Base-by-base conservation (phyloP, 1,140 invertebrate species). In the Cydia strobilella region DNA sequence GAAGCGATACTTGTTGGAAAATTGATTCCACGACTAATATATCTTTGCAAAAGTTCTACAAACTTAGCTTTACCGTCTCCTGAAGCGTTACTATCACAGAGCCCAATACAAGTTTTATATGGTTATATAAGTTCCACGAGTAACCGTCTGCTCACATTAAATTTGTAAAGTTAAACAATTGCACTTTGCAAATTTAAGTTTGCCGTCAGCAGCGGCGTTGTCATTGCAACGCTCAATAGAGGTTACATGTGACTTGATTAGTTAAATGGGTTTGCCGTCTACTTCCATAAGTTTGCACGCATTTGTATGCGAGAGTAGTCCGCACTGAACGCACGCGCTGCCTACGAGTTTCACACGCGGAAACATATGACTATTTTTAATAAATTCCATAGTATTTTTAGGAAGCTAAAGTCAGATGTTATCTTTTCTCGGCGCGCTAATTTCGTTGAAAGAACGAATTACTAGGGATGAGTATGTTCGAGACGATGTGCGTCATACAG, bases 331-430 rank as follows among this genome's bases (percentile, higher is more conserved):
- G 65, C 65, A 69, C 65, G 31, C 65, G 65, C 31, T 31, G 48
- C 65, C 65, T 31, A 69, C 65, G 27, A n/a, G 65, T 69, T 69
- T 69, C 65, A 39, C 31, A 69, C 31, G 31, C 65, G 65, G 65
- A 69, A 69, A 69, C 42, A 69, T 35, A 69, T 31, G n/a, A 35
- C 31, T 69, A 69, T 35, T 35, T 69, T 69, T 42, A 69, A 35
- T 39, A 69, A 31, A 69, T 69, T 69, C 65, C 65, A 18, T 69
- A 69, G 65, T 69, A 69, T 69, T 69, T 51, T 69, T 69, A 18
- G 65, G 65, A 18, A 39, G 20, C 9, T 7, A 59, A 18, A 59
- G 54, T 59, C 54, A 59, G 54, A 59, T 59, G 54, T 23, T 59
- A 59, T 59, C 54, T 59, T 59, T 59, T 23, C 54, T 23, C n/a